Base-by-base conservation (phyloP, 2,888 invertebrate genomes). In the Phytoseiulus persimilis region DNA sequence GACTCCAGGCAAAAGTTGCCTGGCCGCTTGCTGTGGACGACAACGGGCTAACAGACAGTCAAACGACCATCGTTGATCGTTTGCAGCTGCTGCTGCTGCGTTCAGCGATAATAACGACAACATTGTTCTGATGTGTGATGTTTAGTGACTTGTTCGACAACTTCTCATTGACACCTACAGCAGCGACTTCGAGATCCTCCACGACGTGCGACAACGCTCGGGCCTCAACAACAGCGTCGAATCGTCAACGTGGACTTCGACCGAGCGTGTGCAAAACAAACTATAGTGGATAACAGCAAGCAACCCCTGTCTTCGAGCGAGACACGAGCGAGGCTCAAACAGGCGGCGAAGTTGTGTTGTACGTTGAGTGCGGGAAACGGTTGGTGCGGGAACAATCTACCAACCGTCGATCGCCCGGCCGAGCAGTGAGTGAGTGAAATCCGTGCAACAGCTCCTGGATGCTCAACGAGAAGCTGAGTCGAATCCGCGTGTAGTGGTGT, bases 141-240 rank as follows among this genome's bases (percentile, higher is more conserved):
- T 65, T 65, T 65, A 65, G 65, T 65, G 65, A 65, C 65, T 65
- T 65, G 65, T 65, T 65, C 65, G 65, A 65, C 65, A 65, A 65
- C 65, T 65, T 23, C 65, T 23, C 1, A 28, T 65, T 65, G 14
- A 28, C 65, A 65, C 28, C 65, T 14, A 28, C 14, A 65, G 65
- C 14, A 18, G 18, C 65, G 18, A 65, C 65, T 65, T 65, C 65
- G 18, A 23, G 23, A 65, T 65, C 18, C 65, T 65, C 65, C 23
- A 23, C 65, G 39, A 39, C 3, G 39, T 39, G 3, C 39, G n/a
- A 3, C 39, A 39, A 39, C 39, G 3, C 9, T n/a, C n/a, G n/a
- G n/a, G n/a, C 39, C 9, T 39, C 39, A 39, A 3, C 23, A 23
- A 65, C 65, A 65, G 65, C 65, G 18, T 23, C 65, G 2, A 23